phyloP scores from a whole-genome alignment of 1,140 invertebrate genomes.

The Papilio helenus region DNA sequence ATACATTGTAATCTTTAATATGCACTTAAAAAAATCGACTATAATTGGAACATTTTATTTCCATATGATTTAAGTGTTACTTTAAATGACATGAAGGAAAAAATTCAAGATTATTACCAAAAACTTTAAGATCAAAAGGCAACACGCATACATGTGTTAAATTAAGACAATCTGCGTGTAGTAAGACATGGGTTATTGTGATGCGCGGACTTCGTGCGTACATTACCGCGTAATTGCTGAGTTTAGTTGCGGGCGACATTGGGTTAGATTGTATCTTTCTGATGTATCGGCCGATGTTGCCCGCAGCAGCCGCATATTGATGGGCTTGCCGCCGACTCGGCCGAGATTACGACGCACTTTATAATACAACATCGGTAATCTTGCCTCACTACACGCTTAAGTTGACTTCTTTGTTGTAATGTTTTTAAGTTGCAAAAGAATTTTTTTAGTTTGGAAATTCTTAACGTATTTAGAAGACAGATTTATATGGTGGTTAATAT shows the following conservation, averaged over 20 bases:
- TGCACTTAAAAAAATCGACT: no score
- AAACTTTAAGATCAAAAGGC: no score
- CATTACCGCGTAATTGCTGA: constrained; percentile 53
- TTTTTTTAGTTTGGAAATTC: not conserved
- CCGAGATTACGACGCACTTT: constrained; percentile 44
- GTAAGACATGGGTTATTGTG: constrained; percentile 29
- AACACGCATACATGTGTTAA: not conserved
- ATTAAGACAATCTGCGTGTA: constrained; percentile 6
- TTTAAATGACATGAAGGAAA: no score
- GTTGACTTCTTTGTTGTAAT: constrained; percentile 11
- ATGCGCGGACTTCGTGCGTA: constrained; percentile 18
- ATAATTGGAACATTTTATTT: no score
- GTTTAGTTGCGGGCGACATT: constrained; percentile 63
- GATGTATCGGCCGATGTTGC: constrained; percentile 58
- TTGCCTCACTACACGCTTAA: constrained; percentile 24
- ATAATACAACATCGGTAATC: constrained; percentile 38
- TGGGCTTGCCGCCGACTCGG: constrained; percentile 48
- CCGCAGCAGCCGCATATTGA: constrained; percentile 54
- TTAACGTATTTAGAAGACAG: not conserved
- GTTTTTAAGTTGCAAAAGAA: constrained; percentile 1
- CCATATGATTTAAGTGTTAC: no score
- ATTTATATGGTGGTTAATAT: not conserved
- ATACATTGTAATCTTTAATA: no score
- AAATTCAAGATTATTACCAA: no score
- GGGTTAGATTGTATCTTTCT: constrained; percentile 63